Conservation (phyloP, 2,113 vertebrate species). For the Lepisosteus oculatus region DNA sequence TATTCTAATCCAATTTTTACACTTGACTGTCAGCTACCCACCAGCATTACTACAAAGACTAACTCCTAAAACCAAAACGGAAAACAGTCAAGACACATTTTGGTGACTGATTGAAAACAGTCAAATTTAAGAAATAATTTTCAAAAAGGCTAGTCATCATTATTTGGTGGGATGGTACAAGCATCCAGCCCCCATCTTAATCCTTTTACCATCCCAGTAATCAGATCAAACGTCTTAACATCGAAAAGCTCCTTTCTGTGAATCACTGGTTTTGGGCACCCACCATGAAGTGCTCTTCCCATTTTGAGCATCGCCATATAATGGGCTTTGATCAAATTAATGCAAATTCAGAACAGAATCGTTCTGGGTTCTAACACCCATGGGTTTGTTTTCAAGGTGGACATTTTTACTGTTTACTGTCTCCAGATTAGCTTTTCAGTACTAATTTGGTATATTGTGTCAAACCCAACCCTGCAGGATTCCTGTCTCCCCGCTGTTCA, state of each 20-base stretch:
- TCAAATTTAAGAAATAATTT: not conserved
- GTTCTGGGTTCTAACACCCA: too few relatives aligned
- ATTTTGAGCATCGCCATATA: too few relatives aligned
- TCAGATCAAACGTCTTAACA: too few relatives aligned
- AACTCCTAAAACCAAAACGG: not conserved
- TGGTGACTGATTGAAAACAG: not conserved
- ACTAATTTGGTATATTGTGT: not conserved
- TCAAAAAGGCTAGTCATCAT: too few relatives aligned
- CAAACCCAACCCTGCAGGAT: not conserved
- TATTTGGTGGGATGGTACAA: too few relatives aligned
- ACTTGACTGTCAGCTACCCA: slow-evolving; percentile 18
- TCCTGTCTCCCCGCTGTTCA: not conserved
- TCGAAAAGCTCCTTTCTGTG: too few relatives aligned
- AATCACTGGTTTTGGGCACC: too few relatives aligned
- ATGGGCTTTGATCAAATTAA: too few relatives aligned
- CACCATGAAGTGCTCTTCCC: too few relatives aligned
- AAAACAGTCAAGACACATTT: slow-evolving; percentile 15
- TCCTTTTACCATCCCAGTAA: too few relatives aligned
- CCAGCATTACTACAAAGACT: not conserved
- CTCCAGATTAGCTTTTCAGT: not conserved
- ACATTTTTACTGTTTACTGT: not conserved
- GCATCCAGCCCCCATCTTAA: too few relatives aligned
- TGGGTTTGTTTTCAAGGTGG: not conserved
- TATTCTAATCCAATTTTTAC: slow-evolving; percentile 39
- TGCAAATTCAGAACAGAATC: too few relatives aligned